Base-by-base conservation (phyloP, 2,113 vertebrate genomes). In the cattle (Bos taurus) region DNA sequence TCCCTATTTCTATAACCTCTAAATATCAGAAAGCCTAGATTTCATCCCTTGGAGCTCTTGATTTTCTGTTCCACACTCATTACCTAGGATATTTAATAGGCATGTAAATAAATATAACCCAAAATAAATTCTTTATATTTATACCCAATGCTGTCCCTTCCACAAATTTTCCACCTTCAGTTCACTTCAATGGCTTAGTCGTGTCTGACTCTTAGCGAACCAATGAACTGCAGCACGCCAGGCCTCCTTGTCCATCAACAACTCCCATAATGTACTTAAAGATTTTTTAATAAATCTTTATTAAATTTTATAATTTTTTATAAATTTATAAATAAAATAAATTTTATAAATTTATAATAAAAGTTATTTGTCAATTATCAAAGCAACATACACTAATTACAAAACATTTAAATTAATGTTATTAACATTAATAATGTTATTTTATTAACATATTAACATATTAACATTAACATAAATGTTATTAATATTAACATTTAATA, bases 211-310 rank as follows among this genome's bases (percentile, higher is more conserved):
- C 60, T 62, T 62, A 33, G 60, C 1, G 1, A 62, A 62, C 28
- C 3, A 0, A 62, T 62, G 60, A 62, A 62, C 13, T 13, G 0
- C 60, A 62, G 60, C 13, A 62, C 2, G 0, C 14, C 60, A 62
- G 14, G 60, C 6, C 60, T 62, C 60, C 13, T 13, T 62, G 60
- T 62, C 60, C 6, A 62, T 62, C 60, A 30, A 30, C 28, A 62
- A 30, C 28, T 62, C 60, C 28, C 13, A 62, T 28, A 62, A 62
- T 62, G 30, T 33, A 62, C 46, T 64, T 52, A 15, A 40, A 90
- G n/a, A 78, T 43, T 64, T 81, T 82, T 91, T 28, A 59, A 43
- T 78, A 40, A 40, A 40, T 40, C 40, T 40, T 40, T 40, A 40
- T 40, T 40, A 40, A 40, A 40, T 40, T 40, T 40, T 40, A 40